Conservation (phyloP, 2,888 invertebrate genomes). For the Archips xylosteana region DNA sequence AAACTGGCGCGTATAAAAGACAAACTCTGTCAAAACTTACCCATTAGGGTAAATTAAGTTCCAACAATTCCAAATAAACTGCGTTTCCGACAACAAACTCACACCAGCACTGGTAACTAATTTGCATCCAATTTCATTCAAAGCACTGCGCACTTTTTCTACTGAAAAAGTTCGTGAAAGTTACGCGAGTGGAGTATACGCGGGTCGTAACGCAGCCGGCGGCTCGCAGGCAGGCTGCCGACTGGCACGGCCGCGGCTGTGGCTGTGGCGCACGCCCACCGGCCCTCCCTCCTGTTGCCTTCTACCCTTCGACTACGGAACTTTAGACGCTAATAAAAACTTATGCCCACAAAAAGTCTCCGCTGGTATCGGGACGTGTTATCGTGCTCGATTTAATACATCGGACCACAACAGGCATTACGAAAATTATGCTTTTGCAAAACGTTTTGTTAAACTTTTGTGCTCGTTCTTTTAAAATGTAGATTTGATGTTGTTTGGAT, state of each 20-base stretch:
- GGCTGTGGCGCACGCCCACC: constrained; percentile 25
- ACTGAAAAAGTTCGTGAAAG: constrained; percentile 36
- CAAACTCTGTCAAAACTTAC: constrained; percentile 28
- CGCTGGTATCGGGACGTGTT: constrained; percentile 39
- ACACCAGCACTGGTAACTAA: constrained; percentile 53
- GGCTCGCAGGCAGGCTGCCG: constrained; percentile 20
- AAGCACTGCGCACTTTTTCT: constrained; percentile 53
- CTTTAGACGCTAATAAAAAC: constrained; percentile 42
- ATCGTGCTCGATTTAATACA: constrained; percentile 31
- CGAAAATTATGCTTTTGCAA: background rate
- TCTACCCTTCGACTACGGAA: constrained; percentile 31
- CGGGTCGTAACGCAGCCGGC: constrained; percentile 6
- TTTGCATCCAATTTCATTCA: constrained; percentile 59
- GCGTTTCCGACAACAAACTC: constrained; percentile 28
- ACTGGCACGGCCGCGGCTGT: background rate
- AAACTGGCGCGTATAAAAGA: constrained; percentile 3
- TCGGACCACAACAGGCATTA: constrained; percentile 28
- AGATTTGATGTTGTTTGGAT: background rate
- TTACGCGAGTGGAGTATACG: constrained; percentile 22
- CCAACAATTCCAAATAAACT: constrained; percentile 40
- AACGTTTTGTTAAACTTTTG: background rate
- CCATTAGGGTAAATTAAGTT: constrained; percentile 27
- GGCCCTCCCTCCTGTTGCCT: constrained; percentile 42
- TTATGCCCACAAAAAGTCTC: constrained; percentile 40
- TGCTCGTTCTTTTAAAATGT: background rate